Base-by-base conservation (phyloP, 1,140 invertebrate species). In the Melipona quadrifasciata region DNA sequence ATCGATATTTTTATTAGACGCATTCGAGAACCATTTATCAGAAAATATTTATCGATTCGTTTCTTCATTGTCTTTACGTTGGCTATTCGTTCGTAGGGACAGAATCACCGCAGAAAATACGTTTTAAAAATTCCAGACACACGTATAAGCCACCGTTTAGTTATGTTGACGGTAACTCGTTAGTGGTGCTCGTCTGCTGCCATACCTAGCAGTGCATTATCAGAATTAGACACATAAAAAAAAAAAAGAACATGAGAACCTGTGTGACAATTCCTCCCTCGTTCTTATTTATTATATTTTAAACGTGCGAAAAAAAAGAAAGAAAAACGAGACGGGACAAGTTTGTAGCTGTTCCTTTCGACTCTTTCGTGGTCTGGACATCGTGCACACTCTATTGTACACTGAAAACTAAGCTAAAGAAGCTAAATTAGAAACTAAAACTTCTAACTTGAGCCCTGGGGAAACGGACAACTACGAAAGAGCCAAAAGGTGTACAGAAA, bases 191-290 rank as follows among this genome's bases (percentile, higher is more conserved):
- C 77, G 68, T 83, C 57, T 71, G 71, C 74, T 84, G 74, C 67
- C 89, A 88, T 68, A 88, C 47, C 67, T 86, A 61, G 70, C 76
- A 83, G 89, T 90, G 89, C 89, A 86, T 65, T 87, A 53, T 84
- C 80, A 75, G 73, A 87, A 89, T 90, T 90, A 90, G 86, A 86
- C 24, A 87, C 88, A 87, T 0, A 55, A 73, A 34, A 77, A 53
- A 81, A 24, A 76, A 47, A 0, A 47, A 47, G 39, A 47, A 61
- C 58, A 12, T 53, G 67, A 31, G 71, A 73, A 85, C 24, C 55
- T 75, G 55, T 17, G 53, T 70, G 47, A 67, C 71, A 65, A 82
- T 58, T 76, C 64, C 71, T 73, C 67, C 77, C 76, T 61, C 76
- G 27, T 61, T 73, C 77, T 14, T 72, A 65, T 55, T 73, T 31